Evolutionary conservation across 2,113 vertebrate genomes (phyloP).

Genomic region (Colossoma macropomum): DNA sequence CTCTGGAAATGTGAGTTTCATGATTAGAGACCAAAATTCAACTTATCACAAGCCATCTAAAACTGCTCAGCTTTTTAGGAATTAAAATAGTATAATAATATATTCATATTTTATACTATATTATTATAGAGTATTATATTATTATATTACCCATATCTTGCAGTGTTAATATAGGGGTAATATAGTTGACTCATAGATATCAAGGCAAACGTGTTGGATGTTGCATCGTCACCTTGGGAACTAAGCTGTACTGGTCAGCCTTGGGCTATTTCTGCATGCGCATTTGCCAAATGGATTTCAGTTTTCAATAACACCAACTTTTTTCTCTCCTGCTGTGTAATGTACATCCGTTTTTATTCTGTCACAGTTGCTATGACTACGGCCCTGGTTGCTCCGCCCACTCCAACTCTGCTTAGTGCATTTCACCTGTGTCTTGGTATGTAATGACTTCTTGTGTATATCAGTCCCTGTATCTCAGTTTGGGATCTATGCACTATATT

Average conservation of each 20-base stretch:
- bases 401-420: background rate
- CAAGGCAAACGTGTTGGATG: background rate
- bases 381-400: background rate
- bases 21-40: slow-evolving; percentile 22
- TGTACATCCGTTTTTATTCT: background rate
- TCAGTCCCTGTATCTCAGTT: background rate
- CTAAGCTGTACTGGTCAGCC: background rate
- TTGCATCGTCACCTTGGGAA: slow-evolving; percentile 21
- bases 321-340: background rate
- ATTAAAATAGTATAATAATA: slow-evolving; percentile 21
- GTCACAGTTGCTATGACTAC: slow-evolving; percentile 1
- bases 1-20: slow-evolving; percentile 33
- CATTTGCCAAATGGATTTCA: background rate
- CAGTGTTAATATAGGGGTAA: too few species aligned
- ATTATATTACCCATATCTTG: too few species aligned
- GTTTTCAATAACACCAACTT: background rate
- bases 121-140: too few species aligned
- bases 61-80: background rate
- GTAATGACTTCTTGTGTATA: background rate
- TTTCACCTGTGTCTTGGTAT: background rate
- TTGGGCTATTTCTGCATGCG: slow-evolving; percentile 7
- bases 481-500: background rate
- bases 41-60: background rate
- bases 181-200: background rate
- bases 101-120: too few species aligned